These are phyloP conservation scores for Volucella bombylans DNA, from an alignment of 2,888 invertebrate species.

Conservation along the genomic window DNA sequence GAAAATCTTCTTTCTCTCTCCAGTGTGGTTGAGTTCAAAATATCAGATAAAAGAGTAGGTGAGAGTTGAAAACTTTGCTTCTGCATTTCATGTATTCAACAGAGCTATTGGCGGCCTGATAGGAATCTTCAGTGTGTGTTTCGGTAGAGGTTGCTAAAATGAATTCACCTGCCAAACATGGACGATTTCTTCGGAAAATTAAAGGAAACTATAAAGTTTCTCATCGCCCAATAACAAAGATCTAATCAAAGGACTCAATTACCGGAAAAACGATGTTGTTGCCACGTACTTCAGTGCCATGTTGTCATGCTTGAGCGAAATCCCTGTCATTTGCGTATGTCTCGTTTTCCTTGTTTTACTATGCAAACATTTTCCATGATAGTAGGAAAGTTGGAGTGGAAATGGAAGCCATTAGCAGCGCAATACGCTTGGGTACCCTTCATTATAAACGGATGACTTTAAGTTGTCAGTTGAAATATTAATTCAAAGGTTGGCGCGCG, in stretches of 20 bases:
- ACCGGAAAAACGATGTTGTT: constrained; percentile 58
- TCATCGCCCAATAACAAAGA: constrained; percentile 49
- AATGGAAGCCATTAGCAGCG: too few relatives aligned
- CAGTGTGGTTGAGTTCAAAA: too few relatives aligned
- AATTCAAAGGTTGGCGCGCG: too few relatives aligned
- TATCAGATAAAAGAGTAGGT: too few relatives aligned
- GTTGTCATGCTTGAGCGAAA: constrained; percentile 19
- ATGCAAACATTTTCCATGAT: background rate
- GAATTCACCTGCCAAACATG: constrained; percentile 49
- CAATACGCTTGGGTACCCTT: too few relatives aligned
- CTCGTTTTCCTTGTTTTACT: background rate
- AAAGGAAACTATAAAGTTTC: constrained; percentile 46
- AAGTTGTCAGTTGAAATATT: too few relatives aligned
- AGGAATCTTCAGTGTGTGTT: background rate
- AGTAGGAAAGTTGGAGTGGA: background rate
- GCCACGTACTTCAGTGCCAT: constrained; percentile 7
- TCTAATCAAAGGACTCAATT: constrained; percentile 52
- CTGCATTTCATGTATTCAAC: constrained; percentile 26
- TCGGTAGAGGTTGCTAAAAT: constrained; percentile 5
- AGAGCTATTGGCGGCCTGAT: background rate
- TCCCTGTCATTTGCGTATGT: background rate
- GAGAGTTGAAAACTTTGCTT: constrained; percentile 33
- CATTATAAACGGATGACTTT: too few relatives aligned
- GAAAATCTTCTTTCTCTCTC: too few relatives aligned
- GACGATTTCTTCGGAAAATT: background rate